These are phyloP conservation scores for Brienomyrus longianalis DNA, from an alignment of 2,113 vertebrate genomes.

Conservation along the genomic window DNA sequence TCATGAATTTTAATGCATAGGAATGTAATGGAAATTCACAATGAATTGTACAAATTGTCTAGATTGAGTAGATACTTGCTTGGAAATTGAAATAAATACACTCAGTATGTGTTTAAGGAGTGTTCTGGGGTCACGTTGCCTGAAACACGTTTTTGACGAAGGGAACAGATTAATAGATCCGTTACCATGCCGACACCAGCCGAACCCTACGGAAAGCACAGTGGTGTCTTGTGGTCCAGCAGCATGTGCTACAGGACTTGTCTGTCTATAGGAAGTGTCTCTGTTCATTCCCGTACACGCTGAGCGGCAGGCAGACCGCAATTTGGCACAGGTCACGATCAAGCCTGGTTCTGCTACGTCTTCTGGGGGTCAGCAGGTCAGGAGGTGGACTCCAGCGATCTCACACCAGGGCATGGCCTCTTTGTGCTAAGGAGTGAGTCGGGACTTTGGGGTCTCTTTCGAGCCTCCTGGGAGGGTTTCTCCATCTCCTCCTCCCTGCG, in stretches of 20 bases:
- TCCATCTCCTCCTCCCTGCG: neutral
- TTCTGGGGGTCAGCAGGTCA: neutral
- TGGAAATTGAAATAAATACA: neutral
- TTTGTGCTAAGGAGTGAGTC: constrained; percentile 32
- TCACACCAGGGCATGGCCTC: constrained; percentile 36
- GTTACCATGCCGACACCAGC: neutral
- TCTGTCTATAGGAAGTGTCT: neutral
- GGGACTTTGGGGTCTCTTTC: neutral
- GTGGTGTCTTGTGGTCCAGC: neutral
- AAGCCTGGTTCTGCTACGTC: neutral
- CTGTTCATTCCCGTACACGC: neutral
- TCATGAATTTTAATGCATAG: neutral
- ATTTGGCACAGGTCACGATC: neutral
- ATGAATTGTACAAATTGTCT: constrained; percentile 1
- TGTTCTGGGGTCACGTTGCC: neutral
- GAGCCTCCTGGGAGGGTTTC: neutral
- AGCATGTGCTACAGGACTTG: neutral
- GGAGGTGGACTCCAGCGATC: neutral
- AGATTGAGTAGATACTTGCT: neutral
- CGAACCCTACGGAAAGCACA: neutral
- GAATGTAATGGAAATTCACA: neutral
- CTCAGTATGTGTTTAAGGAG: neutral
- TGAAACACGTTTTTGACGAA: neutral
- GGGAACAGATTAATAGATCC: neutral
- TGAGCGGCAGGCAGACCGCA: neutral